These are phyloP conservation scores for mouse (Mus musculus) DNA, from an alignment of 2,113 vertebrate genomes.

Conservation along the genomic window DNA sequence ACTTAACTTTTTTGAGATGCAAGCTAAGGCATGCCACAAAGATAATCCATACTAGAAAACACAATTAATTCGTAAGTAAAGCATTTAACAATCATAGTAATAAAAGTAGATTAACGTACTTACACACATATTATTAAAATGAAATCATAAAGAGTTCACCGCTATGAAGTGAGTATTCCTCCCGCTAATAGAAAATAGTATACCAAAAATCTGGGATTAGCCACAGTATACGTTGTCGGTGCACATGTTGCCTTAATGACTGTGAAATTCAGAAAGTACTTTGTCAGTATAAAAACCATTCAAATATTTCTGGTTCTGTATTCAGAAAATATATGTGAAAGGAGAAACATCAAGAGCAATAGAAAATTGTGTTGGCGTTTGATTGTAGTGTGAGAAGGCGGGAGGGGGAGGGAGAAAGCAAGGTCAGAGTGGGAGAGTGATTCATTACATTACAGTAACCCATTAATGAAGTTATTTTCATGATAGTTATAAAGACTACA, in stretches of 20 bases:
- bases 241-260: not conserved
- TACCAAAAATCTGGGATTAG: not conserved
- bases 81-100: not conserved
- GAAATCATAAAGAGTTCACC: not conserved
- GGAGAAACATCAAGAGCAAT: conserved; percentile 3
- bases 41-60: conserved; percentile 4
- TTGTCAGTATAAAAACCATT: not conserved
- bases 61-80: conserved; percentile 15
- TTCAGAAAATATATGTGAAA: conserved; percentile 27
- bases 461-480: not conserved
- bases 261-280: conserved; percentile 51
- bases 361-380: not conserved
- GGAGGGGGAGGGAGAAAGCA: not conserved
- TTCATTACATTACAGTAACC: not conserved
- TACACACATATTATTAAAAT: not conserved
- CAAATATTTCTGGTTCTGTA: not conserved
- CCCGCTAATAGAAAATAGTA: not conserved
- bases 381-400: not conserved
- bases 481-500: not conserved
- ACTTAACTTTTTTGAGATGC: not conserved
- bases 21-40: not conserved
- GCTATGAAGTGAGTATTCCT: not conserved
- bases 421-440: not conserved
- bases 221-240: not conserved
- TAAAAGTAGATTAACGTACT: not conserved